Base-by-base conservation (phyloP, 2,888 invertebrate genomes). In the Gasteruption jaculator region DNA sequence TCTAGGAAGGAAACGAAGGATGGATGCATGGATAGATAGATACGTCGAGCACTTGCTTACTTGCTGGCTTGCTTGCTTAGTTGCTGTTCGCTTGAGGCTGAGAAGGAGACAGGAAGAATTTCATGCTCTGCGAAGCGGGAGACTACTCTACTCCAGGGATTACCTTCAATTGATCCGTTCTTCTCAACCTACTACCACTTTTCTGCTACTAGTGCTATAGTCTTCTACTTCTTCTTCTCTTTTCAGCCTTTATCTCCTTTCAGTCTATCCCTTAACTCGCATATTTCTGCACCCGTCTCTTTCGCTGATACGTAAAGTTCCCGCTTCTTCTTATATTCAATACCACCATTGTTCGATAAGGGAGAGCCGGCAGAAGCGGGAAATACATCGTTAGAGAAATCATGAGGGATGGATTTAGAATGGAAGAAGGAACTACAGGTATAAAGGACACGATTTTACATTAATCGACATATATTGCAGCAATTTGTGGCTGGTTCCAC, bases 61-160 rank as follows among this genome's bases (percentile, higher is more conserved):
- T n/a, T n/a, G n/a, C n/a, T n/a, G n/a, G n/a, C n/a, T n/a, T n/a
- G n/a, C n/a, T n/a, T n/a, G n/a, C n/a, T n/a, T n/a, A n/a, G n/a
- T n/a, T n/a, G n/a, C n/a, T n/a, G n/a, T n/a, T n/a, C n/a, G n/a
- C n/a, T n/a, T n/a, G n/a, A n/a, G n/a, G n/a, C n/a, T n/a, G n/a
- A n/a, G n/a, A 49, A 53, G 52, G 58, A 60, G 58, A 60, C 60
- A 64, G 62, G 65, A 64, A 60, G 62, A 63, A 65, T 65, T 65
- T 65, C 64, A 65, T 57, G 65, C 65, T 65, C 54, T 50, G 53
- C 56, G 55, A 56, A 65, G 65, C 65, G 48, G 56, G 57, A 61
- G 65, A 65, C 63, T n/a, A n/a, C n/a, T 65, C 62, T 59, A 64
- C 65, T 61, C 65, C 55, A 60, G 65, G 65, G 65, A 65, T 65